These are phyloP conservation scores for Leucosticte australis DNA, from an alignment of 2,113 vertebrate species.

Conservation along the genomic window DNA sequence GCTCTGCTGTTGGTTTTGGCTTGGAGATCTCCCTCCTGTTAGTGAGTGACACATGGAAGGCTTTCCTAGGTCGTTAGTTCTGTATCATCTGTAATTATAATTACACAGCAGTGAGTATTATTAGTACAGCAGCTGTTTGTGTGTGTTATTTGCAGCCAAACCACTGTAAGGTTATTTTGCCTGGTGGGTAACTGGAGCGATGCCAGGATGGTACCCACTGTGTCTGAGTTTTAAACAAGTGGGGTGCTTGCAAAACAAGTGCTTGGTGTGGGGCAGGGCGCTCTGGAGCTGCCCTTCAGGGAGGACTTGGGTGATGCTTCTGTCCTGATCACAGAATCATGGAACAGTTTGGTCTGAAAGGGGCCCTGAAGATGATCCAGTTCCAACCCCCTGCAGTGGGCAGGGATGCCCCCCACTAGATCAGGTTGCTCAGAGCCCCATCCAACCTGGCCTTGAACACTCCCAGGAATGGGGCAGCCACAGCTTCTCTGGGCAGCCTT, in stretches of 20 bases:
- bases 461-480: background rate
- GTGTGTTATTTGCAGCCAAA: background rate
- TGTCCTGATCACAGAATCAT: background rate
- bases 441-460: background rate
- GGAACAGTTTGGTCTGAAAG: background rate
- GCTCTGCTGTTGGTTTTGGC: background rate
- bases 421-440: too few relatives aligned
- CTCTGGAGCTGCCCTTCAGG: fast-evolving
- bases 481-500: background rate
- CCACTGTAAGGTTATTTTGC: background rate
- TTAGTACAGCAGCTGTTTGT: background rate
- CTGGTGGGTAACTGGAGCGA: fast-evolving
- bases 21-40: background rate
- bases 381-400: background rate
- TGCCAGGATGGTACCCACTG: background rate
- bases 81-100: background rate
- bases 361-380: background rate
- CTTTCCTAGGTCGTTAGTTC: background rate
- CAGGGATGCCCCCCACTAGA: background rate
- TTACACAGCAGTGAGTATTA: background rate
- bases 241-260: fast-evolving
- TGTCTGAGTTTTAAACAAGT: background rate
- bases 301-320: background rate
- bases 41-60: fast-evolving
- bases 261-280: background rate